Evolutionary conservation across 2,113 vertebrate species (phyloP), one percentile per base, ranked within the genome.

Genomic region (Pterocles gutturalis): DNA sequence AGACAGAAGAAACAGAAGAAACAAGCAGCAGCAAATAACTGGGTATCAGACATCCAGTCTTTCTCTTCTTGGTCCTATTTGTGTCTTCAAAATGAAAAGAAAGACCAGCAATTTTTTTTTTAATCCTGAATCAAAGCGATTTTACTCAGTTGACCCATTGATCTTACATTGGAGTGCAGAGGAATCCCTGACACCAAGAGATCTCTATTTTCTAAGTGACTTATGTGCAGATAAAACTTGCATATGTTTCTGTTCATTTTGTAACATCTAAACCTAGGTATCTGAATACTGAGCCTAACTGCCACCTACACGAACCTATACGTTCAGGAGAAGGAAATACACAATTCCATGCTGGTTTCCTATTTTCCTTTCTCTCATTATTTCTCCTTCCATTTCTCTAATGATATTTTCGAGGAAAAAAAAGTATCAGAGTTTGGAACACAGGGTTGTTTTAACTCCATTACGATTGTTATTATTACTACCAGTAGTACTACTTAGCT

Each of bases 391-490:
- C 13, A 66, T 92, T 94, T 96, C 62, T 81, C 9, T 92, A 89
- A 92, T 86, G 24, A 66, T 78, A 92, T 91, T 89, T 86, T 77
- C 55, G 88, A 64, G 33, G 21, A 3, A 34, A 36, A 29, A 25
- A 34, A 58, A 13, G 0, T 25, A 73, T 67, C 20, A 31, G 71
- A 55, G 3, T 89, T 88, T 87, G 51, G 48, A 92, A 89, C 29
- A 65, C 3, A 64, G 38, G 19, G 11, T 90, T 12, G 4, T 75
- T 95, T 90, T 66, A 65, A 6, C 51, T 94, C 55, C 58, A 78
- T 93, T 90, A 75, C 76, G 53, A 48, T 86, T 80, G 36, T 77
- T 90, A 81, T 90, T 95, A 89, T 81, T 95, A 94, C n/a, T 71
- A 92, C 20, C 36, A 60, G 51, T 81, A 87, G 64, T 58, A 46